Base-by-base conservation (phyloP, 2,113 vertebrate genomes). In the Macrotus californicus region DNA sequence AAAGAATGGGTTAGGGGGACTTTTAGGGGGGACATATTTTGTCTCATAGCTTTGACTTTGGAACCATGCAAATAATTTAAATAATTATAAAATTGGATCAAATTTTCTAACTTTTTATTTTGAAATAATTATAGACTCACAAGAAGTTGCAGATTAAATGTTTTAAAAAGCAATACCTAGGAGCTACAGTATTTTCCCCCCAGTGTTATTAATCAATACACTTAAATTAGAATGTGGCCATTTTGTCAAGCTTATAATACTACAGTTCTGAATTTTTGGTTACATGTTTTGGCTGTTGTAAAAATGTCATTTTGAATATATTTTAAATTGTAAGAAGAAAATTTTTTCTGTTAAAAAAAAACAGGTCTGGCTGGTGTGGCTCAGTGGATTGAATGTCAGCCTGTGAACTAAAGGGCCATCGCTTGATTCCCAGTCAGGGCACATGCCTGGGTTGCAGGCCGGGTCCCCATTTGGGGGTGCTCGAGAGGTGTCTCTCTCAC, bases 261-360 rank as follows among this genome's bases (percentile, higher is more conserved):
- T 89, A 39, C 18, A 88, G 31, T 94, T 96, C 87, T 94, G 69
- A 93, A 89, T 89, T 77, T 96, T 90, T 82, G 87, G 72, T 92
- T 93, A 77, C 89, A 82, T 19, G 52, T 73, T 96, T 96, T 46
- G 34, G 43, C 72, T 96, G 67, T 41, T 97, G 46, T 96, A 90
- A 96, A 97, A 96, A 81, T 73, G 59, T 97, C 86, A 87, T 87
- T 97, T 97, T 97, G 91, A 93, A 77, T 96, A 93, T 93, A 93
- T 92, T 97, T 95, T 95, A 91, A 95, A 92, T 81, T 87, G 64
- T 94, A 94, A 97, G 41, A 29, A 61, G 29, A 29, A 61, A 7
- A 3, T 3, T 29, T 79, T 90, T 87, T 41, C 41, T 29, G 24
- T 61, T 29, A 26, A 61, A 61, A 61, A 61, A 56, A 24, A 56